These are phyloP conservation scores for Zosterops lateralis DNA, from an alignment of 2,113 vertebrate genomes.

Conservation along the genomic window DNA sequence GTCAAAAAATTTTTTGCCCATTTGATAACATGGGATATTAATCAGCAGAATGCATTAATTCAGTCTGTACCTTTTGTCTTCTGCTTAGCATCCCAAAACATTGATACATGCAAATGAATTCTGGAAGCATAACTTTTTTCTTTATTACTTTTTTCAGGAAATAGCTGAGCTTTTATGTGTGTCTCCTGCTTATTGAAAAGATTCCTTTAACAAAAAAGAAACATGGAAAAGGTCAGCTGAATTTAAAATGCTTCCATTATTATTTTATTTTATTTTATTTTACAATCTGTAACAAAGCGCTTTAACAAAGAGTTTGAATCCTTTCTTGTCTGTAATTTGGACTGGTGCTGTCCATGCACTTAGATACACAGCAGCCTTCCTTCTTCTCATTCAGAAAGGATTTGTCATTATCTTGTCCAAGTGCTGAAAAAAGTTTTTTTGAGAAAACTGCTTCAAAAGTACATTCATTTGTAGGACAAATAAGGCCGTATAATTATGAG, in stretches of 20 bases:
- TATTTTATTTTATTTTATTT: not conserved
- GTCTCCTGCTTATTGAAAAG: not conserved
- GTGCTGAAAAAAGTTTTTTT: not conserved
- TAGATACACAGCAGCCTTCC: not conserved
- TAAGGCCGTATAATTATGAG: not conserved
- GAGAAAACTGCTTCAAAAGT: not conserved
- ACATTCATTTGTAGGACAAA: not conserved
- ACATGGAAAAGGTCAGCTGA: not conserved
- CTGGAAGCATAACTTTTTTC: not conserved
- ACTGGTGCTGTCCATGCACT: not conserved
- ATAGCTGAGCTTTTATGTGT: not conserved
- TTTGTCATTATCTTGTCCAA: not conserved
- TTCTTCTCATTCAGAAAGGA: not conserved
- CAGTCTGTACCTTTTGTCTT: not conserved
- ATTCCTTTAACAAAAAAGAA: not conserved
- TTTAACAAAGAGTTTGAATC: not conserved
- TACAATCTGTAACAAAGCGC: not conserved
- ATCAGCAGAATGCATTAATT: not conserved
- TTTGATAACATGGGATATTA: not conserved
- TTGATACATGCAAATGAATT: not conserved
- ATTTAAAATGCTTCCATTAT: not conserved
- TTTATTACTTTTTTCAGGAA: not conserved
- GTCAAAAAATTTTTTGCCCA: accelerated
- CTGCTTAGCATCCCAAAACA: not conserved
- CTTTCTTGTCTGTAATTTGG: not conserved